A percentile compares a stretch with the other conserved stretches of the same genome.
phyloP scores from a whole-genome alignment of 2,888 invertebrate species.

The Cantharis rustica region DNA sequence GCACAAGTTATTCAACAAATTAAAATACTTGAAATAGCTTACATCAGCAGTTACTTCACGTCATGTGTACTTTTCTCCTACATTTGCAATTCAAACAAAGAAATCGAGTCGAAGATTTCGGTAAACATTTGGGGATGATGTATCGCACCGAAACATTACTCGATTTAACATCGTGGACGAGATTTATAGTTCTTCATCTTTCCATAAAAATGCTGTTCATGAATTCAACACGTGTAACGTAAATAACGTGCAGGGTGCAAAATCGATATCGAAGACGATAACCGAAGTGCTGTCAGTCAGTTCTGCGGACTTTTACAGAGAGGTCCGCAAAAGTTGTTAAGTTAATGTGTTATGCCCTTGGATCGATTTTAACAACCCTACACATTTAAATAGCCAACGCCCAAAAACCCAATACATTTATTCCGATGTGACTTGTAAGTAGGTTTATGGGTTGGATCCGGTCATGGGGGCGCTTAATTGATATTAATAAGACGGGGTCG shows the following conservation, averaged over 20 bases:
- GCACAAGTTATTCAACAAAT: background rate
- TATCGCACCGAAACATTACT: background rate
- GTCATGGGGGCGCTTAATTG: slow-evolving; percentile 27
- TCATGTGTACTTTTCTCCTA: background rate
- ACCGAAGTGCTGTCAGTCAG: background rate
- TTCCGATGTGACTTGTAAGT: background rate
- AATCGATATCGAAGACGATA: slow-evolving; percentile 4
- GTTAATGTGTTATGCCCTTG: background rate
- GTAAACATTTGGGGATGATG: background rate
- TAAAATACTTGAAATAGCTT: slow-evolving; percentile 1
- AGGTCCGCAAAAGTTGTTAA: slow-evolving; percentile 1
- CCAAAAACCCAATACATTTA: background rate
- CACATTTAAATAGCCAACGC: background rate
- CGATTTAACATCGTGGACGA: background rate
- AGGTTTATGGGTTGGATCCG: slow-evolving; percentile 19
- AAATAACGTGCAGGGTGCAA: background rate
- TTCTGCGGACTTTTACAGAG: background rate
- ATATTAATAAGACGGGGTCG: slow-evolving; percentile 12
- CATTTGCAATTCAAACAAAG: background rate
- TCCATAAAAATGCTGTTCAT: background rate
- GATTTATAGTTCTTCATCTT: background rate
- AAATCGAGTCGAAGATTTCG: background rate
- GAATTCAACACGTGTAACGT: background rate
- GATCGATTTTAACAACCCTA: slow-evolving; percentile 4
- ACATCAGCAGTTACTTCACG: background rate